A percentile compares a stretch with the other conserved stretches of the same genome.
These are phyloP conservation scores for Nebria brevicollis DNA, from an alignment of 2,888 invertebrate genomes.

Conservation along the genomic window DNA sequence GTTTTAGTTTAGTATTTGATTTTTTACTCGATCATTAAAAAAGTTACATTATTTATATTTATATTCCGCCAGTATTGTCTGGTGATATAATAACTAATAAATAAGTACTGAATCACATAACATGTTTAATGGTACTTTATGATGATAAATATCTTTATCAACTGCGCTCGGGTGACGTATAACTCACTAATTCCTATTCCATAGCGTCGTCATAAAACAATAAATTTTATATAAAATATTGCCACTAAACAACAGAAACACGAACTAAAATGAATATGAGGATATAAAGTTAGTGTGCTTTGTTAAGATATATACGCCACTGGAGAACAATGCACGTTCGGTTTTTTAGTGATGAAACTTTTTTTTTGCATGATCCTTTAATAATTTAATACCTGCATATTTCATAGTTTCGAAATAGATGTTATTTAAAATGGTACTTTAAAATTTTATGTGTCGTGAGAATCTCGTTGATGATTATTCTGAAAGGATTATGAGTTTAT, in stretches of 20 bases:
- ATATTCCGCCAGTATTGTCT: not conserved
- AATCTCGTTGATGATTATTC: not conserved
- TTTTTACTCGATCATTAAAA: too few species aligned
- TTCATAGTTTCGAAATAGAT: not conserved
- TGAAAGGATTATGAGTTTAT: too few species aligned
- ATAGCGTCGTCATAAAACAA: constrained; percentile 13
- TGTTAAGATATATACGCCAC: constrained; percentile 14
- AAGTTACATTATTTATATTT: too few species aligned
- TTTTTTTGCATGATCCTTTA: not conserved
- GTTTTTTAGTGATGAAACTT: not conserved
- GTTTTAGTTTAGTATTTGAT: too few species aligned
- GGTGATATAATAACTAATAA: constrained; percentile 4
- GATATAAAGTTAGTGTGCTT: constrained; percentile 12
- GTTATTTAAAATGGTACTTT: not conserved
- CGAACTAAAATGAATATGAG: constrained; percentile 3
- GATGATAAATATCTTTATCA: constrained; percentile 21
- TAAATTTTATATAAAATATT: constrained; percentile 13
- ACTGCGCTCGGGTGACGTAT: constrained; percentile 17
- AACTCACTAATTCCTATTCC: constrained; percentile 21
- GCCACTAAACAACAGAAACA: constrained; percentile 7
- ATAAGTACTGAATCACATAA: not conserved
- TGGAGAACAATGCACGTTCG: not conserved
- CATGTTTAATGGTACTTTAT: constrained; percentile 8
- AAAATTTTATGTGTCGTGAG: not conserved
- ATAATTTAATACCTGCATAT: not conserved